Evolutionary conservation across 2,797 vertebrate genomes (phyloP).

Genomic region (Micropoecilia bifurca): DNA sequence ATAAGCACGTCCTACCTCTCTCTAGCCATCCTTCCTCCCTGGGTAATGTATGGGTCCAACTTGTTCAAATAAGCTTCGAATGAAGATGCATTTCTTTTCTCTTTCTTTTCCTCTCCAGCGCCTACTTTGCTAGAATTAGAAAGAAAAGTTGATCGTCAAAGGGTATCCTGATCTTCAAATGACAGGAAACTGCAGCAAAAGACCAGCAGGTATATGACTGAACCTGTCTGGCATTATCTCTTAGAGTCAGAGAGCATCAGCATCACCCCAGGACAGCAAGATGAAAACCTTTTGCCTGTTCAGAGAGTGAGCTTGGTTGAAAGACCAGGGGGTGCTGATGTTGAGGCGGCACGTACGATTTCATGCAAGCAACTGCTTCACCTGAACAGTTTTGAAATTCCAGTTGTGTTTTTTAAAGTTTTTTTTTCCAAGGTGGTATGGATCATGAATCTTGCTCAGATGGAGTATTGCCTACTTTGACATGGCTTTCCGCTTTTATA

Average conservation of each 20-base stretch:
- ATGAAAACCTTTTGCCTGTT: conserved; percentile 31
- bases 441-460: conserved; percentile 26
- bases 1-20: conserved; percentile 39
- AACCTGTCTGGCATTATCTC: conserved; percentile 28
- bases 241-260: conserved; percentile 27
- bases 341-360: conserved; percentile 2
- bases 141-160: conserved; percentile 47
- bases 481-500: conserved; percentile 6
- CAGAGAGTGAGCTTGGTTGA: conserved; percentile 21
- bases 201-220: conserved; percentile 28
- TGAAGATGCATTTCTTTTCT: background rate
- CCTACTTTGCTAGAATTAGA: conserved; percentile 19
- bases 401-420: conserved; percentile 3
- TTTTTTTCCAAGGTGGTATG: conserved; percentile 2
- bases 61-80: conserved; percentile 36
- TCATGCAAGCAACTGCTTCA: conserved; percentile 6
- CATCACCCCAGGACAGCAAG: conserved; percentile 6
- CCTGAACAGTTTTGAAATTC: conserved; percentile 14
- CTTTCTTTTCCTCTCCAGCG: conserved; percentile 16
- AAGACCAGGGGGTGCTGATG: conserved; percentile 3
- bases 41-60: conserved; percentile 37
- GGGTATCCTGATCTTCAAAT: conserved; percentile 31
- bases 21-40: conserved; percentile 43
- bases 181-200: conserved; percentile 37
- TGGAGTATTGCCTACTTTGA: conserved; percentile 3